Percentiles rank a stretch among this genome's conserved stretches.
These are phyloP conservation scores for Puffinus mauretanicus DNA, from an alignment of 2,113 vertebrate species.

Conservation along the genomic window DNA sequence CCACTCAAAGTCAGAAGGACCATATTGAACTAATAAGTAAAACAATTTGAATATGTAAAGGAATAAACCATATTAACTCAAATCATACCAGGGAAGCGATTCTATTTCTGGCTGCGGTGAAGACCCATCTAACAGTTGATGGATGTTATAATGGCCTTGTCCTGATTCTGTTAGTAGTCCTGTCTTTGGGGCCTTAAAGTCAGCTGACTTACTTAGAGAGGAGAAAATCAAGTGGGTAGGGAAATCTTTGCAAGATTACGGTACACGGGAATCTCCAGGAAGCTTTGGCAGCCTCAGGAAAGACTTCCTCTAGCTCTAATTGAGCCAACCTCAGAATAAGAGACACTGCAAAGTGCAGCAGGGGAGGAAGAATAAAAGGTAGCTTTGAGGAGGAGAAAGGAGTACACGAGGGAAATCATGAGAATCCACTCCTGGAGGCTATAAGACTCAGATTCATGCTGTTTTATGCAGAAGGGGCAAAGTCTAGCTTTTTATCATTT, in stretches of 20 bases:
- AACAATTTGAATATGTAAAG: not conserved
- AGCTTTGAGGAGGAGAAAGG: not conserved
- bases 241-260: not conserved
- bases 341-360: not conserved
- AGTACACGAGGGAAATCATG: not conserved
- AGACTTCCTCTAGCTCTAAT: not conserved
- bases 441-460: not conserved
- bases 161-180: not conserved
- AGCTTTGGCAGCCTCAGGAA: not conserved
- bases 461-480: not conserved
- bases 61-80: not conserved
- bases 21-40: not conserved
- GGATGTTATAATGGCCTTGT: not conserved
- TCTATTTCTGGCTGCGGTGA: not conserved
- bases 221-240: not conserved
- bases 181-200: not conserved
- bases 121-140: not conserved
- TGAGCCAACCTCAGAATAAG: not conserved
- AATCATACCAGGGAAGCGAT: not conserved
- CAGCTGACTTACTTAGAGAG: not conserved
- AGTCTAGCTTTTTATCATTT: not conserved
- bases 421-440: not conserved
- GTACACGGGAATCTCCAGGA: not conserved
- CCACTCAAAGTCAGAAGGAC: not conserved
- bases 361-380: not conserved